Conservation (phyloP, 2,797 vertebrate genomes). For the Hypotaenidia philippensis region DNA sequence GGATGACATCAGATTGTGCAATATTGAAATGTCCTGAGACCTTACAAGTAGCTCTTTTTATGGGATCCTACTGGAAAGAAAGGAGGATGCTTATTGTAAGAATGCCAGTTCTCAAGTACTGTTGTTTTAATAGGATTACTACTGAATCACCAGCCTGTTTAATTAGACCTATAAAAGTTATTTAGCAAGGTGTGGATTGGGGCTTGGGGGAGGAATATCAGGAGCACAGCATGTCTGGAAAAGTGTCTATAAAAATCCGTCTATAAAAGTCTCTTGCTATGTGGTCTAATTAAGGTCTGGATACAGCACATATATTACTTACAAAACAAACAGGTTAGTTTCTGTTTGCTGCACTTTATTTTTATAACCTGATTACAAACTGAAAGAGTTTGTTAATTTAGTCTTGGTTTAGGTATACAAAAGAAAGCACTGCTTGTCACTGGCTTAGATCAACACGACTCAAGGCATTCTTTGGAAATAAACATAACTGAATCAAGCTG, state of each 20-base stretch:
- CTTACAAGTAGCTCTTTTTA: background rate
- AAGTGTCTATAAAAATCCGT: conserved; percentile 51
- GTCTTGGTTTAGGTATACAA: conserved; percentile 10
- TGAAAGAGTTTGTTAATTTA: conserved; percentile 64
- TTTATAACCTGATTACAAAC: conserved; percentile 76
- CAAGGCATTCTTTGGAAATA: conserved; percentile 46
- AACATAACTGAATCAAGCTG: conserved; percentile 2
- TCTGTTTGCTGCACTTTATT: conserved; percentile 66
- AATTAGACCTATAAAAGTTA: conserved; percentile 63
- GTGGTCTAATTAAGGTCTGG: conserved; percentile 66
- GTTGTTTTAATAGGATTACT: conserved; percentile 49
- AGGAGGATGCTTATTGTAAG: background rate
- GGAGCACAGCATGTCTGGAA: conserved; percentile 53
- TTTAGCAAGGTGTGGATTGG: conserved; percentile 53
- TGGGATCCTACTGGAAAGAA: background rate
- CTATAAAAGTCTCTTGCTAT: conserved; percentile 59
- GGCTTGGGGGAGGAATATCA: conserved; percentile 47
- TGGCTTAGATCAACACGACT: conserved; percentile 32
- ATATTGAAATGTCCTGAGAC: background rate
- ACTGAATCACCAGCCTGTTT: conserved; percentile 59
- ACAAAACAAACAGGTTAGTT: conserved; percentile 68
- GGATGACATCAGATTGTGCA: background rate
- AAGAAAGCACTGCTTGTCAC: conserved; percentile 41
- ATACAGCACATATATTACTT: conserved; percentile 27
- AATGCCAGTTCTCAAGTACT: background rate